Evolutionary conservation across 2,888 invertebrate species (phyloP), one percentile per base, ranked within the genome.

Genomic region (Drosophila ustulata): DNA sequence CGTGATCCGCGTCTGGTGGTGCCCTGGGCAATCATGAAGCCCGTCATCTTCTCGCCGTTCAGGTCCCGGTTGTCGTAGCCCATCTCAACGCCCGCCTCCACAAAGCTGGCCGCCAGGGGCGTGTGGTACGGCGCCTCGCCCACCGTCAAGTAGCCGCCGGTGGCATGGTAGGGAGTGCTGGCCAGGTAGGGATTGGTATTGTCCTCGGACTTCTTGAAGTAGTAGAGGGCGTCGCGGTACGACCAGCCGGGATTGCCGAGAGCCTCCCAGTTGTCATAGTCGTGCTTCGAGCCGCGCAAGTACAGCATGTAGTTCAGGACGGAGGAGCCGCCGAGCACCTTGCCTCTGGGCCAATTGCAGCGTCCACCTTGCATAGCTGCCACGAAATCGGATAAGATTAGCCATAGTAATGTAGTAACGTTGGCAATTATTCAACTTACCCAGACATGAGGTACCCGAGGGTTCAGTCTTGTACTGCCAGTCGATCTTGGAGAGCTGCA

Each of bases 381-480:
- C n/a, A 0, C 2, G n/a, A 4, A 37, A 37, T 37, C n/a, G 4
- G 7, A 11, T 18, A 18, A 23, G 11, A 5, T 8, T 25, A 6
- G 8, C 4, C 1, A 18, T 1, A 18, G 1, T 1, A 32, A 32
- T 32, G n/a, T n/a, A n/a, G n/a, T n/a, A n/a, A 8, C 9, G 8
- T 9, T 3, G 9, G 3, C 18, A 3, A n/a, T 11, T 0, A 2
- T 13, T 8, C 0, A 8, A 0, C 89, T 90, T 93, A 97, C 97
- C 97, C 89, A 97, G 93, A 91, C 97, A 97, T 13, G 95, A 94
- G 4, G 94, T 95, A 45, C 95, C 95, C 84, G 97, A 96, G 0
- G 98, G 97, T 90, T 98, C 98, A 1, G 97, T 97, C 92, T 98
- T 98, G 91, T 97, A 98, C 89, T 97, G 95, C 98, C 98, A 98